phyloP scores from a whole-genome alignment of 92 coral and sea anemone species.

The Isaurus tuberculatus region DNA sequence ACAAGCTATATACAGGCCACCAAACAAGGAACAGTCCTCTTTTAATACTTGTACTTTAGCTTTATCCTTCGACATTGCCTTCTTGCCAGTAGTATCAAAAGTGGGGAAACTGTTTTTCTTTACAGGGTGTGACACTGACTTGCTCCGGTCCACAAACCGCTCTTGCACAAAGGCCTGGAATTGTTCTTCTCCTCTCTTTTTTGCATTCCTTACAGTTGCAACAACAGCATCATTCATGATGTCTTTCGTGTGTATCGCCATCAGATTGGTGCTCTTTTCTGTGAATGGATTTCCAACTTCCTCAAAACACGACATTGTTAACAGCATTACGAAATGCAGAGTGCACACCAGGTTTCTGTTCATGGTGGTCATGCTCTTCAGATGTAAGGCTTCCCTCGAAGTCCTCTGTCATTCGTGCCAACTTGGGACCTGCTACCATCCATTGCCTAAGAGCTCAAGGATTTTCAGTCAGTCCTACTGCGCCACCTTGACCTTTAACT shows the following conservation, averaged over 20 bases:
- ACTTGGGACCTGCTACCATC: no score
- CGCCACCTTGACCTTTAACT: slow-evolving; percentile 49
- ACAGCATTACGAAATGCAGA: slow-evolving; percentile 4
- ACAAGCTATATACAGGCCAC: slow-evolving; percentile 68
- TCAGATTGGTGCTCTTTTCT: background rate
- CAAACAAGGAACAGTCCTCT: slow-evolving; percentile 60
- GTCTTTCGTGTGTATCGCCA: no score
- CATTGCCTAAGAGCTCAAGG: no score
- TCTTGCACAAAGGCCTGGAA: slow-evolving; percentile 61
- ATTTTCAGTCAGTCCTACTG: slow-evolving; percentile 21
- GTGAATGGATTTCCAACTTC: slow-evolving; percentile 25
- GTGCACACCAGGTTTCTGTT: slow-evolving; percentile 16
- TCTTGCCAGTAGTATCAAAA: no score
- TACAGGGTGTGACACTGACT: slow-evolving; percentile 38
- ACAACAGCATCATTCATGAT: slow-evolving; percentile 45
- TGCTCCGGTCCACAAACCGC: slow-evolving; percentile 49
- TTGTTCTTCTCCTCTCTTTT: slow-evolving; percentile 61
- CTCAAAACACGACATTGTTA: background rate
- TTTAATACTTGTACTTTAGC: slow-evolving; percentile 55
- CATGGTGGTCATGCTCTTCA: background rate
- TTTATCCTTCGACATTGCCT: no score
- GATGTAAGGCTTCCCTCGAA: no score
- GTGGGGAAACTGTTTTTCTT: slow-evolving; percentile 68
- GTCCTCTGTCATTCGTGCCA: no score
- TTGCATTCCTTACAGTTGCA: slow-evolving; percentile 54